These are phyloP conservation scores for Salarias fasciatus DNA, from an alignment of 2,797 vertebrate genomes.

Conservation along the genomic window DNA sequence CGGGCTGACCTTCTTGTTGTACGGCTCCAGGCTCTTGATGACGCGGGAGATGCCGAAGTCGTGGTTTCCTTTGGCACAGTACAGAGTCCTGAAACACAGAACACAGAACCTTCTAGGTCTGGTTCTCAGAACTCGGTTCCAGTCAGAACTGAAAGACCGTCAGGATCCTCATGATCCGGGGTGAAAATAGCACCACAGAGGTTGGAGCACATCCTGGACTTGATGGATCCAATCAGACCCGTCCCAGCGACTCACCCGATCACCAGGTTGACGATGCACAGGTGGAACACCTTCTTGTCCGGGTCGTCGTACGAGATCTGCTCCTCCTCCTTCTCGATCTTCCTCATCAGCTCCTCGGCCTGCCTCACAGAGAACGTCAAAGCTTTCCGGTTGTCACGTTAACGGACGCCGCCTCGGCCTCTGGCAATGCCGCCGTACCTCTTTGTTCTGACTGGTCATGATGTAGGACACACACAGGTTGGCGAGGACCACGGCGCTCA, in stretches of 20 bases:
- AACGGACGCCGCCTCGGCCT: too few species aligned
- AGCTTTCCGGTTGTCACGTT: too few species aligned
- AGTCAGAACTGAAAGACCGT: too few species aligned
- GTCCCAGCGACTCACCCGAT: constrained; percentile 84
- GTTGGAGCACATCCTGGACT: too few species aligned
- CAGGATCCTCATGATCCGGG: too few species aligned
- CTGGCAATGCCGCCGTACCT: too few species aligned
- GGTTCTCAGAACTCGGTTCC: too few species aligned
- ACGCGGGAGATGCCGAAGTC: constrained; percentile 96
- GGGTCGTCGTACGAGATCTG: constrained; percentile 92
- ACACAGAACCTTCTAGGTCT: background rate
- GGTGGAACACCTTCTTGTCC: constrained; percentile 93
- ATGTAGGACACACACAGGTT: constrained; percentile 98
- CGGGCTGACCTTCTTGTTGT: constrained; percentile 90
- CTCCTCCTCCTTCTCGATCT: constrained; percentile 96
- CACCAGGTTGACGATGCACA: constrained; percentile 97
- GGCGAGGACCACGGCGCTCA: constrained; percentile 94
- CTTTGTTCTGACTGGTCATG: constrained; percentile 95
- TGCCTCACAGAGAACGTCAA: constrained; percentile 43
- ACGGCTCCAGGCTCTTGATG: constrained; percentile 96
- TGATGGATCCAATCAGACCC: too few species aligned
- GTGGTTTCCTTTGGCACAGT: constrained; percentile 96
- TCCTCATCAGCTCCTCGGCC: constrained; percentile 93
- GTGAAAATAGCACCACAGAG: too few species aligned
- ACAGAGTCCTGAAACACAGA: constrained; percentile 85